Evolutionary conservation across 2,888 invertebrate species (phyloP).

Genomic region (Lordiphosa andalusiaca): DNA sequence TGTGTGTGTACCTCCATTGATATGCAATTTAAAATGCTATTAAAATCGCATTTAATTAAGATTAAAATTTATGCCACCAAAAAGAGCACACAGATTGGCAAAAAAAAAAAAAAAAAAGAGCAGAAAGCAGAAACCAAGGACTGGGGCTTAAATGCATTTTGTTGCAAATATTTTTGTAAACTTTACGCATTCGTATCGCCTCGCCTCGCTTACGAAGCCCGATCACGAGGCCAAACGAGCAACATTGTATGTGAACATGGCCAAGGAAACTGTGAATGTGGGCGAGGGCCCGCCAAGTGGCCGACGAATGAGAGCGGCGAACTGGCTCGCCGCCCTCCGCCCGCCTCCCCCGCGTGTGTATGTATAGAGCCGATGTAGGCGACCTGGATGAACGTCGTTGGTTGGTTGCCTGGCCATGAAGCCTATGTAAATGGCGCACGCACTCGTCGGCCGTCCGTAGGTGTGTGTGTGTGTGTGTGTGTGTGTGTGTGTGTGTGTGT

Average conservation of each 20-base stretch:
- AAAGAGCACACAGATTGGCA: slow-evolving; percentile 1
- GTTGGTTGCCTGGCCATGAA: slow-evolving; percentile 57
- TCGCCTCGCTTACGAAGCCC: slow-evolving; percentile 50
- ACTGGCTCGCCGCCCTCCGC: slow-evolving; percentile 33
- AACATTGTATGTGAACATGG: slow-evolving; percentile 58
- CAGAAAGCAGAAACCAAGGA: slow-evolving; percentile 21
- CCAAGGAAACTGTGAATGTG: slow-evolving; percentile 16
- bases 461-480: slow-evolving; percentile 19
- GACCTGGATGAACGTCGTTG: slow-evolving; percentile 60
- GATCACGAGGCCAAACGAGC: slow-evolving; percentile 61
- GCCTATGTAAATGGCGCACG: slow-evolving; percentile 72
- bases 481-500: slow-evolving; percentile 19
- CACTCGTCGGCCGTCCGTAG: slow-evolving; percentile 36
- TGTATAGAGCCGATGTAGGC: slow-evolving; percentile 62
- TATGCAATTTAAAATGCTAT: slow-evolving; percentile 51
- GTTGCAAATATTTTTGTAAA: slow-evolving; percentile 57
- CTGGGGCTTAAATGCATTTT: slow-evolving; percentile 63
- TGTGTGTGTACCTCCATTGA: slow-evolving; percentile 8
- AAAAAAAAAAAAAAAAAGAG: slow-evolving; percentile 23
- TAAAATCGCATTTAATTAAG: slow-evolving; percentile 70
- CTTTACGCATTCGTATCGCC: slow-evolving; percentile 38
- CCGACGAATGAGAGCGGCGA: slow-evolving; percentile 65
- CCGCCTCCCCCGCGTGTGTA: slow-evolving; percentile 40
- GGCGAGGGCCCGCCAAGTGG: slow-evolving; percentile 47
- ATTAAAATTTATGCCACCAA: slow-evolving; percentile 61